phyloP scores from a whole-genome alignment of 2,797 vertebrate genomes.

The Adrianichthys oophorus region DNA sequence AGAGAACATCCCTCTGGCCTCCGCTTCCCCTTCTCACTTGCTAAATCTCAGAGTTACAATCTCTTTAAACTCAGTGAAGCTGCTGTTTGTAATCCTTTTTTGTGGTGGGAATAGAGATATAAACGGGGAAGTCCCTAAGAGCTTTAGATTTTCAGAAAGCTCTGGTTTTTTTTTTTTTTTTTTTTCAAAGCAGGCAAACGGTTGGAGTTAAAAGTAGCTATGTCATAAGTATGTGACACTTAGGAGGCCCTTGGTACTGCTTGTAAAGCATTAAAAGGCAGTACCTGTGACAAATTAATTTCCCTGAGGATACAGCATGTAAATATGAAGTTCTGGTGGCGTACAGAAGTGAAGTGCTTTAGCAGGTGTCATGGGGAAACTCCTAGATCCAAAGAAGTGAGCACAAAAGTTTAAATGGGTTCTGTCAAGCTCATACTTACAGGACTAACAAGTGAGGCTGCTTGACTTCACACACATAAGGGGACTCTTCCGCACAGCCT shows the following conservation, averaged over 20 bases:
- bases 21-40: constrained; percentile 1
- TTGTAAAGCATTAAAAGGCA: constrained; percentile 25
- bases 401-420: constrained; percentile 27
- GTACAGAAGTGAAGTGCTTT: constrained; percentile 17
- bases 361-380: constrained; percentile 17
- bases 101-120: constrained; percentile 53
- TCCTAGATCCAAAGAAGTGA: constrained; percentile 13
- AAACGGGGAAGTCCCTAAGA: constrained; percentile 52
- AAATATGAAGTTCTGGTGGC: constrained; percentile 6
- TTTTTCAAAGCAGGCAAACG: constrained; percentile 1
- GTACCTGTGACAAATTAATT: constrained; percentile 36
- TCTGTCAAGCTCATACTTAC: not conserved
- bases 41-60: constrained; percentile 37
- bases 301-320: constrained; percentile 20
- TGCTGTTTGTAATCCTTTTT: constrained; percentile 58
- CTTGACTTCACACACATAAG: not conserved
- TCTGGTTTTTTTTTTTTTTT: constrained; percentile 2
- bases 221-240: constrained; percentile 12
- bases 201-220: constrained; percentile 20
- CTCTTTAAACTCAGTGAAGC: constrained; percentile 44
- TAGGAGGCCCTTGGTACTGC: constrained; percentile 10
- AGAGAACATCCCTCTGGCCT: constrained; percentile 24
- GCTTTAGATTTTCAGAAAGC: constrained; percentile 44
- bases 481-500: too few species aligned
- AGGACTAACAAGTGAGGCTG: not conserved